Base-by-base conservation (phyloP, 2,113 vertebrate species). In the Ellobius talpinus region DNA sequence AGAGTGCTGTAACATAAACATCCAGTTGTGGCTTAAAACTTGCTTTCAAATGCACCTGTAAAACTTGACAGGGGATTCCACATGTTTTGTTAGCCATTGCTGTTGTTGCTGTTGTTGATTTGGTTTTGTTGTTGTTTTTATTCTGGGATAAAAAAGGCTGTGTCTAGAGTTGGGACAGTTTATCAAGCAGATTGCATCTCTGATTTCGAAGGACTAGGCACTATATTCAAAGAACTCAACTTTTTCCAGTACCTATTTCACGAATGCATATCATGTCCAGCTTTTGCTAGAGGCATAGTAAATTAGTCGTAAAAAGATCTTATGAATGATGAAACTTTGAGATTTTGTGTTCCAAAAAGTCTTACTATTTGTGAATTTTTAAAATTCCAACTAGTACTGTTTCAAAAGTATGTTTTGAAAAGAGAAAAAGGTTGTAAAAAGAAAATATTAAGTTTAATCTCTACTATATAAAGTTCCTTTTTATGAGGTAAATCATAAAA, bases 391-490 rank as follows among this genome's bases (percentile, higher is more conserved):
- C 90, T 94, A 72, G 50, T 93, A 33, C 91, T 12, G 23, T 79
- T 97, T 95, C 42, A 92, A 95, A 96, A 90, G 23, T 42, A 7
- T 87, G 55, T 93, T 96, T 90, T 95, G 58, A 93, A 94, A 95
- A 93, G 61, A 29, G n/a, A 26, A 68, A 84, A 84, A 68, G 66
- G 13, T 93, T 92, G 10, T 93, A 13, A 95, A 86, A 50, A 94
- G 89, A 55, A 91, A 90, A 87, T 96, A 93, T 70, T 74, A 65
- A 95, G 47, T 87, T 97, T 90, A 77, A 84, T 93, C 74, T 63
- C 29, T 90, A 3, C 87, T 97, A 87, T 82, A 84, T 66, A 95
- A 93, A 94, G 72, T 81, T 88, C 47, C 0, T 93, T 91, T 72
- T 96, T 95, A 78, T 39, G 50, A 89, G 45, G 24, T 65, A 94